Evolutionary conservation across 92 coral and sea anemone genomes (phyloP).

Genomic region (Parazoanthus darwini): DNA sequence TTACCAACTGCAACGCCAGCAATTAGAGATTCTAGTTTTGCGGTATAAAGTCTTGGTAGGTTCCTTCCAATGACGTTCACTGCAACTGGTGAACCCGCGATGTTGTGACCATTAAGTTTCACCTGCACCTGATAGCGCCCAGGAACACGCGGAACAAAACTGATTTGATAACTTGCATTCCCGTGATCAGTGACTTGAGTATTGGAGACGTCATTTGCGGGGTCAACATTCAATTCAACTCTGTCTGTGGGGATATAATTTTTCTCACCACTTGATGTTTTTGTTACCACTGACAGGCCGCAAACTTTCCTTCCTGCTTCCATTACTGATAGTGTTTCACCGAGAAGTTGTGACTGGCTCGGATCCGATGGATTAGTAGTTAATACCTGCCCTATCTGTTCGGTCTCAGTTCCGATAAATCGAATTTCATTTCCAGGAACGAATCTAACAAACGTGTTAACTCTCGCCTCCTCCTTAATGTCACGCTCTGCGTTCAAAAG

Average conservation of each 20-base stretch:
- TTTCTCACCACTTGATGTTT: neutral
- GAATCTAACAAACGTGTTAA: conserved; percentile 3
- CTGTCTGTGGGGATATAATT: neutral
- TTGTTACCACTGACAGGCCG: conserved; percentile 12
- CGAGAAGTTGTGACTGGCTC: neutral
- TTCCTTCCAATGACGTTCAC: conserved; percentile 3
- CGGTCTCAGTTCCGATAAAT: neutral
- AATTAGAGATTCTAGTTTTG: neutral
- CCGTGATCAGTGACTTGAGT: conserved; percentile 22
- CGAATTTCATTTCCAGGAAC: neutral
- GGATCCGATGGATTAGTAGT: neutral
- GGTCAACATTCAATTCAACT: conserved; percentile 20
- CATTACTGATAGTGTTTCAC: neutral
- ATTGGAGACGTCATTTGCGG: conserved; percentile 1
- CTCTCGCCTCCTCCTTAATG: neutral
- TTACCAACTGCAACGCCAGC: conserved; percentile 46
- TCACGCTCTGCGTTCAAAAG: conserved; percentile 9
- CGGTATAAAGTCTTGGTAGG: neutral
- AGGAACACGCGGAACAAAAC: conserved; percentile 39
- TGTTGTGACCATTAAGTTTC: neutral
- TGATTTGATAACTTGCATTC: conserved; percentile 19
- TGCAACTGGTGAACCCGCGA: conserved; percentile 9
- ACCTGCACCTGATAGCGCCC: neutral
- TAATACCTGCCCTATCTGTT: neutral
- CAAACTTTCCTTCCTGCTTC: neutral